phyloP scores from a whole-genome alignment of 2,888 invertebrate genomes.

The Drosophila hamatofila region DNA sequence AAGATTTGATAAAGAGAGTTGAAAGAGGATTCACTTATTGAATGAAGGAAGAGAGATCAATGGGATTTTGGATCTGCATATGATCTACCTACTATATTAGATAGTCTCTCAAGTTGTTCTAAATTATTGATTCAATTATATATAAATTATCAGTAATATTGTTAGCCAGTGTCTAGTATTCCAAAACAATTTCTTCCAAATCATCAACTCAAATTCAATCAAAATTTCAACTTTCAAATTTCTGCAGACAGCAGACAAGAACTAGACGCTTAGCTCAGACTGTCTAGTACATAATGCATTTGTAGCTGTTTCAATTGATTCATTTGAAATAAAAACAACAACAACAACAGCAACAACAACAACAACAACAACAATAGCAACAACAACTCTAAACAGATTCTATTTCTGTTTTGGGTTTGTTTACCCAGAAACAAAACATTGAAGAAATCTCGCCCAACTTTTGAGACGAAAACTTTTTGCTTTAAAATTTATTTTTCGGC shows the following conservation, averaged over 20 bases:
- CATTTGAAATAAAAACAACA: constrained; percentile 6
- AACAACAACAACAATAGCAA: background rate
- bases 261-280: background rate
- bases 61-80: background rate
- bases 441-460: constrained; percentile 14
- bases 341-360: background rate
- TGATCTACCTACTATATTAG: background rate
- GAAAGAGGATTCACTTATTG: background rate
- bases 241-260: background rate
- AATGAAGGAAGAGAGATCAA: background rate
- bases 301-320: constrained; percentile 3
- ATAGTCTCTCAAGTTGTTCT: background rate
- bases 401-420: constrained; percentile 28
- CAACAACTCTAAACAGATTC: constrained; percentile 26
- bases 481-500: constrained; percentile 3
- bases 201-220: background rate
- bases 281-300: constrained; percentile 3
- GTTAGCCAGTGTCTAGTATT: background rate
- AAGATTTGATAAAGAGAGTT: no score
- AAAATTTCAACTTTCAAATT: background rate
- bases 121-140: no score
- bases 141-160: background rate
- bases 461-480: constrained; percentile 13
- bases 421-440: constrained; percentile 17
- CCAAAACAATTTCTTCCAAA: background rate